Evolutionary conservation across 2,113 vertebrate genomes (phyloP).

Genomic region (Myrmophylax atrothorax): DNA sequence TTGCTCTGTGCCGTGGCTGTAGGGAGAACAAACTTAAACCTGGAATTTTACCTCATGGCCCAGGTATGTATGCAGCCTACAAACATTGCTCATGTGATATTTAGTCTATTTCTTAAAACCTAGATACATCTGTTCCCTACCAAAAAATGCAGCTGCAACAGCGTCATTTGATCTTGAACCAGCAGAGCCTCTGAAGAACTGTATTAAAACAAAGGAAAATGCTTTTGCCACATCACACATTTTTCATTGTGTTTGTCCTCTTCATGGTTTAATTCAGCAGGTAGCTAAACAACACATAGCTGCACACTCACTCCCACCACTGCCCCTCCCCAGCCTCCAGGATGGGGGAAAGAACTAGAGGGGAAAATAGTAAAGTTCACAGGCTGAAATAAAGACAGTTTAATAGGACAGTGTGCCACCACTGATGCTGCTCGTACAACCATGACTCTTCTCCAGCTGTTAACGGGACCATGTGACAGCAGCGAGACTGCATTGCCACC

Average conservation of each 20-base stretch:
- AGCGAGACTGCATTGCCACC: neutral
- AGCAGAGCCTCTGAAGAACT: neutral
- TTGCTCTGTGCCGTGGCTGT: neutral
- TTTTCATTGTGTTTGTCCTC: neutral
- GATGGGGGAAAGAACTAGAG: neutral
- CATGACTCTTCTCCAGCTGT: neutral
- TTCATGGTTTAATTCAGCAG: neutral
- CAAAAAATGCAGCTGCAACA: neutral
- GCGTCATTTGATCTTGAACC: neutral
- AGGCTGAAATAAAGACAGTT: neutral
- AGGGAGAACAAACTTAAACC: neutral
- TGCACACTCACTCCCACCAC: neutral
- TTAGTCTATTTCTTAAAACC: neutral
- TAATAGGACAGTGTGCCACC: neutral
- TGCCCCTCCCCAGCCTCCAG: neutral
- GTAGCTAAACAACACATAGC: neutral
- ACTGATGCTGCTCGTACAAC: neutral
- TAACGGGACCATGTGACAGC: neutral
- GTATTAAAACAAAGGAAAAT: neutral
- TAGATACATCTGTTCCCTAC: neutral
- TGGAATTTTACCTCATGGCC: neutral
- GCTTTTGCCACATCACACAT: neutral
- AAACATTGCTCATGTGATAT: neutral
- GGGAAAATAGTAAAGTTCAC: neutral
- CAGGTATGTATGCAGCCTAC: neutral